A percentile compares a stretch with the other conserved stretches of the same genome.
These are phyloP conservation scores for Muntiacus muntjak DNA, from an alignment of 2,113 vertebrate species.

Conservation along the genomic window DNA sequence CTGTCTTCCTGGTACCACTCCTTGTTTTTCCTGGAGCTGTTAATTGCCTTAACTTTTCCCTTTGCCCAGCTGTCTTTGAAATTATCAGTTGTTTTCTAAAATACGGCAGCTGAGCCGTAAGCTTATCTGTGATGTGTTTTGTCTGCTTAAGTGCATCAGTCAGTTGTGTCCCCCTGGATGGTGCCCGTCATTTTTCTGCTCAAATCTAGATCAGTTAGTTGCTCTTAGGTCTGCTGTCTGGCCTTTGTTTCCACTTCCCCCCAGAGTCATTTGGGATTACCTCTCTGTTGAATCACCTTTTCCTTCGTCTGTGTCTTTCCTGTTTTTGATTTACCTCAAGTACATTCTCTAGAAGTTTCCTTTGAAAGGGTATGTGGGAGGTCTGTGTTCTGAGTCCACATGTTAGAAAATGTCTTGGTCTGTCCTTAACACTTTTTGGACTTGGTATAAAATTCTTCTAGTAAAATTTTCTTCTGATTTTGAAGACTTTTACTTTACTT, in stretches of 20 bases:
- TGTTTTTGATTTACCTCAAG: not conserved
- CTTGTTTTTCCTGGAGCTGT: not conserved
- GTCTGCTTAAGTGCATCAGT: not conserved
- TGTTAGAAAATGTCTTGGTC: not conserved
- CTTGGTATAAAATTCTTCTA: not conserved
- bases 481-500: not conserved
- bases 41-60: not conserved
- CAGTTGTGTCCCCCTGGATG: fast-evolving
- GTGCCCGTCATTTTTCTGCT: fast-evolving
- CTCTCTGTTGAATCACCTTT: not conserved
- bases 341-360: not conserved
- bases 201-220: fast-evolving
- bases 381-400: not conserved
- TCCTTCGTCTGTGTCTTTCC: not conserved
- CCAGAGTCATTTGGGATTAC: not conserved
- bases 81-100: no score
- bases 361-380: not conserved
- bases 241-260: no score
- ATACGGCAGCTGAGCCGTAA: fast-evolving
- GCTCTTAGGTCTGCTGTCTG: not conserved
- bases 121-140: fast-evolving
- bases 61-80: not conserved
- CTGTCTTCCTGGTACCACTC: fast-evolving
- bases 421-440: no score
- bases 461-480: not conserved